Percentiles rank a stretch among this genome's conserved stretches.
phyloP scores from a whole-genome alignment of 2,113 vertebrate species.

The Struthio camelus region DNA sequence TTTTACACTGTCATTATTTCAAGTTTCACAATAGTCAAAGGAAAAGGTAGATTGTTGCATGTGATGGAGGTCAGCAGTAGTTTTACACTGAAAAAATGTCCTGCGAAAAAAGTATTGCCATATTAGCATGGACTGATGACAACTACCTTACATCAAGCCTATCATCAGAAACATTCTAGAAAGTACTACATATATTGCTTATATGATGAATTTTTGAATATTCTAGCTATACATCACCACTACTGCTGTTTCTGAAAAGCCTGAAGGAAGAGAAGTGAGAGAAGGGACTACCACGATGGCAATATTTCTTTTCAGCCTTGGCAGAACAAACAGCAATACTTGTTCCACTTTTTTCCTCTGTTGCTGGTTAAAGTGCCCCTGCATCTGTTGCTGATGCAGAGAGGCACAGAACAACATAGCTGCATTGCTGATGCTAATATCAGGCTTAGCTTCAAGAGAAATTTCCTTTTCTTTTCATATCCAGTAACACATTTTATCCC shows the following conservation, averaged over 20 bases:
- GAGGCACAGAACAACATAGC: not conserved
- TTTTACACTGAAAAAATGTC: not conserved
- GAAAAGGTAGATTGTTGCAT: not conserved
- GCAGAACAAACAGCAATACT: not conserved
- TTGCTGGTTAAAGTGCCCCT: not conserved
- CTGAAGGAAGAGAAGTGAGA: not conserved
- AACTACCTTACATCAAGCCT: not conserved
- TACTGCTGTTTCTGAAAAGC: not conserved
- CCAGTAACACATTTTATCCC: not conserved
- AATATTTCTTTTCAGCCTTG: not conserved
- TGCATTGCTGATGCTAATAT: not conserved
- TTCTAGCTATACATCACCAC: not conserved
- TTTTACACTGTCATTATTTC: not conserved
- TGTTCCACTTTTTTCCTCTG: not conserved
- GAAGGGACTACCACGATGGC: not conserved
- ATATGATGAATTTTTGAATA: not conserved
- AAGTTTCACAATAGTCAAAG: not conserved
- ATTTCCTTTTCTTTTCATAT: not conserved
- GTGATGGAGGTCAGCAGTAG: not conserved
- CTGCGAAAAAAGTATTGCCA: not conserved
- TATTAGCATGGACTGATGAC: not conserved
- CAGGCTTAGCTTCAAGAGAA: slow-evolving; percentile 8
- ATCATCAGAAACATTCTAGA: not conserved
- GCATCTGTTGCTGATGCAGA: not conserved
- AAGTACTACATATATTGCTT: not conserved